Evolutionary conservation across 2,888 invertebrate species (phyloP), one percentile per base, ranked within the genome.

Genomic region (Acanthococcus lagerstroemiae): DNA sequence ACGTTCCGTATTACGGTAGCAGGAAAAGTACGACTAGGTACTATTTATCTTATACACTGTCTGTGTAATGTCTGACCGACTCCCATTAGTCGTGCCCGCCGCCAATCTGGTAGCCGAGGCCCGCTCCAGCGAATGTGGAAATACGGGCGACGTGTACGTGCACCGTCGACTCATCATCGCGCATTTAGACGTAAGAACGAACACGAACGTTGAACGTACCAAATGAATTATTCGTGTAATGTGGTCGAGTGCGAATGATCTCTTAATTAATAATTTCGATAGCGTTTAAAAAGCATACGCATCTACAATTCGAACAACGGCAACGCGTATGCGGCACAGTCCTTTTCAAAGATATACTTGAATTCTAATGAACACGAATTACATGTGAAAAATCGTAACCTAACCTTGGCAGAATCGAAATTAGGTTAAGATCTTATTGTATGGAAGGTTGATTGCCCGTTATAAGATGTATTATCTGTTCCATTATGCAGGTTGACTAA

Each of bases 371-470:
- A 61, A 61, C 61, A 61, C 61, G 61, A 61, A 61, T 61, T 61
- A 37, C 61, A 61, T 54, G 61, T 61, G 61, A 61, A 61, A 61
- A 61, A 52, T 50, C 37, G 54, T 52, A 50, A 50, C 44, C 17
- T 61, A 61, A 61, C 61, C 61, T 61, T 61, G 61, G 24, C 21
- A 52, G 30, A 30, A 24, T 30, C 24, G 44, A 61, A 61, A 61
- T 61, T 61, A 50, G 61, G 61, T 61, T 61, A 61, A 52, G 61
- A 50, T 61, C 30, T 61, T 50, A 61, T 61, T 61, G 61, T 61
- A 52, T 37, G 17, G 52, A 60, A 61, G 52, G 61, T 50, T 54
- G 50, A 50, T 50, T 61, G 27, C 50, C 52, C 54, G 52, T 30
- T 54, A 30, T 37, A 37, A 54, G 60, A 60, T 50, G 54, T 61